phyloP scores from a whole-genome alignment of 1,140 invertebrate genomes.

The Drosophila miranda region DNA sequence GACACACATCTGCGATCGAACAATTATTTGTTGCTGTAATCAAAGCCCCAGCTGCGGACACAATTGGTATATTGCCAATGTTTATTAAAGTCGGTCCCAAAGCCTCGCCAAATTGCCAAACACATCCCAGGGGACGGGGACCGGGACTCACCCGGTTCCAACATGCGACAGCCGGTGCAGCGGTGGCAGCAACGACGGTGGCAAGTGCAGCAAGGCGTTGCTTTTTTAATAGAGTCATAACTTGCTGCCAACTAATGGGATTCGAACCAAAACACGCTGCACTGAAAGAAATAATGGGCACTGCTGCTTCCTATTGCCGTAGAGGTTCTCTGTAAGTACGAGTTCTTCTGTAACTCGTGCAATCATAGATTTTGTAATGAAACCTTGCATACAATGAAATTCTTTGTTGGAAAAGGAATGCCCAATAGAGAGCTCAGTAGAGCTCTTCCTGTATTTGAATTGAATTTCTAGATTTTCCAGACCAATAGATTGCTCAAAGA shows the following conservation, averaged over 20 bases:
- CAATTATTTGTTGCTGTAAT: slow-evolving; percentile 47
- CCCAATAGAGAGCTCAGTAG: background rate
- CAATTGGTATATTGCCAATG: slow-evolving; percentile 52
- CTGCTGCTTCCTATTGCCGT: too few species aligned
- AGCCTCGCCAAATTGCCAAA: slow-evolving; percentile 44
- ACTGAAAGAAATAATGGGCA: slow-evolving; percentile 3
- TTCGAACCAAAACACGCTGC: slow-evolving; percentile 28
- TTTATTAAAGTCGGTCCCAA: slow-evolving; percentile 36
- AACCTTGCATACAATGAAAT: too few species aligned
- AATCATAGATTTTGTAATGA: too few species aligned
- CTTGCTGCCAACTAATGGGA: slow-evolving; percentile 75
- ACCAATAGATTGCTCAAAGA: background rate
- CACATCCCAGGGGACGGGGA: slow-evolving; percentile 10
- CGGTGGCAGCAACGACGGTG: slow-evolving; percentile 23
- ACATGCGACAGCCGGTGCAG: slow-evolving; percentile 16
- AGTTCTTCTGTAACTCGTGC: too few species aligned
- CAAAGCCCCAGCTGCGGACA: slow-evolving; percentile 41
- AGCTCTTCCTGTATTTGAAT: background rate
- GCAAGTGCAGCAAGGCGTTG: slow-evolving; percentile 73
- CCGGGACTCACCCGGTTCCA: slow-evolving; percentile 16
- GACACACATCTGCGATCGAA: slow-evolving; percentile 22
- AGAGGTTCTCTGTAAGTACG: too few species aligned
- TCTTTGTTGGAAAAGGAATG: background rate
- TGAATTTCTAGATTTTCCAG: too few species aligned
- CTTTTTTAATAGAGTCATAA: slow-evolving; percentile 79